phyloP scores from a whole-genome alignment of 2,888 invertebrate genomes.

The Sericinus montela region DNA sequence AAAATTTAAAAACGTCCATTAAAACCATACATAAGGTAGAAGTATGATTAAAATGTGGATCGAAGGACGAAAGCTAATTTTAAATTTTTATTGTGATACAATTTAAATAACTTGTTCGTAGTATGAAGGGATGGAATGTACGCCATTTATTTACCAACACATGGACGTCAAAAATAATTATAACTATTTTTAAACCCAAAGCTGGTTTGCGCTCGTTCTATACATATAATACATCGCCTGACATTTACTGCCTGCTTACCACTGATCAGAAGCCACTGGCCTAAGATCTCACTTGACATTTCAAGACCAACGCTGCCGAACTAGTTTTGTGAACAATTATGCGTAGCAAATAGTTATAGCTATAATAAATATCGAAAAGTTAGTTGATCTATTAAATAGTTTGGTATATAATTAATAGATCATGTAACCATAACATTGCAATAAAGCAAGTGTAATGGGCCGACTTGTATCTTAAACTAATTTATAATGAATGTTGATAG shows the following conservation, averaged over 20 bases:
- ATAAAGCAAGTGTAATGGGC: not conserved
- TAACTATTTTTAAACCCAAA: constrained; percentile 6
- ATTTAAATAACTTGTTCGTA: constrained; percentile 6
- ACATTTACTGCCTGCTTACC: constrained; percentile 30
- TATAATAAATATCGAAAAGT: constrained; percentile 5
- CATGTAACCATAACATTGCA: not conserved
- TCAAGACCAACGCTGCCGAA: constrained; percentile 8
- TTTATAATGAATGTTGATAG: too few species aligned
- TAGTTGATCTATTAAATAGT: constrained; percentile 13
- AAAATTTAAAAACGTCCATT: too few species aligned
- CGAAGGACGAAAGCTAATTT: constrained; percentile 4
- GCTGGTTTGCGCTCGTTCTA: constrained; percentile 21
- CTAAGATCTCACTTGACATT: constrained; percentile 14
- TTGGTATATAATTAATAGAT: not conserved
- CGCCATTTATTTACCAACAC: not conserved
- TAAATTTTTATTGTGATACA: constrained; percentile 2
- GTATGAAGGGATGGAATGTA: constrained; percentile 9
- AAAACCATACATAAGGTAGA: not conserved
- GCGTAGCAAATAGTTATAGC: constrained; percentile 3
- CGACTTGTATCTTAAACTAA: too few species aligned
- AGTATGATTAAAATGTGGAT: not conserved
- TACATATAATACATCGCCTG: constrained; percentile 27
- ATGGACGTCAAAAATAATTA: constrained; percentile 1
- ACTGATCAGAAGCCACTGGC: constrained; percentile 2
- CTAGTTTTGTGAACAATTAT: constrained; percentile 12